Evolutionary conservation across 2,113 vertebrate genomes (phyloP).

Genomic region (Brachionichthys hirsutus): DNA sequence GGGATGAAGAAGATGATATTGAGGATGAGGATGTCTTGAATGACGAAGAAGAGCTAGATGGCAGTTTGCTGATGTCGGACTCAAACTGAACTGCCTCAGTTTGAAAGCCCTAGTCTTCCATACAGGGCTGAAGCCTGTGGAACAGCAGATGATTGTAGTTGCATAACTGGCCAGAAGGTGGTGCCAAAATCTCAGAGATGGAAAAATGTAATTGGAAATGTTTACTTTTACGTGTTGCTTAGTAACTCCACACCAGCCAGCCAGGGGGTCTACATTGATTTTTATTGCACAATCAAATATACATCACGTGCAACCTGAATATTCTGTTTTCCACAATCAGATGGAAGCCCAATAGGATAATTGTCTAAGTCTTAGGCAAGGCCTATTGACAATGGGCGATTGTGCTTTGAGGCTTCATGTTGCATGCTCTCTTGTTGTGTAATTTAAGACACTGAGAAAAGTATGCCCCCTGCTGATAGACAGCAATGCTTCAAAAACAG

Average conservation of each 20-base stretch:
- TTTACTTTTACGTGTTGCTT: neutral
- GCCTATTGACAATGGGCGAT: too few species aligned
- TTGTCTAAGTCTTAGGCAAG: too few species aligned
- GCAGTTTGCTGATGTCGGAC: constrained; percentile 32
- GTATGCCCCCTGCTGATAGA: neutral
- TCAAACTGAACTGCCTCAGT: constrained; percentile 23
- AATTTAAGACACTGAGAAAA: constrained; percentile 11
- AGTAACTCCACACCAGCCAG: constrained; percentile 33
- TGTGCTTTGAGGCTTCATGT: constrained; percentile 15
- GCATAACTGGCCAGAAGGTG: constrained; percentile 33
- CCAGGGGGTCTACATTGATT: constrained; percentile 52
- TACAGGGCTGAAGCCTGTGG: neutral
- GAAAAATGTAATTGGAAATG: neutral
- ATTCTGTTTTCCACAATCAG: constrained; percentile 16
- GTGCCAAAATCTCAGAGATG: neutral
- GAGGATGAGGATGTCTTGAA: constrained; percentile 24
- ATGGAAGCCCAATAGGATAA: too few species aligned
- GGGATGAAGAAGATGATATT: constrained; percentile 5
- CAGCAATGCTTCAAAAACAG: too few species aligned
- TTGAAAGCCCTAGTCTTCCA: too few species aligned
- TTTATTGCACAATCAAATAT: constrained; percentile 66
- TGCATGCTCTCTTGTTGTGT: neutral
- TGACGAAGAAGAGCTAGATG: constrained; percentile 38
- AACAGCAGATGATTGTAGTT: constrained; percentile 14
- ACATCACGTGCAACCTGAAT: constrained; percentile 25